phyloP scores from a whole-genome alignment of 2,888 invertebrate genomes.

The Galeopsomyia nigrocyanea region DNA sequence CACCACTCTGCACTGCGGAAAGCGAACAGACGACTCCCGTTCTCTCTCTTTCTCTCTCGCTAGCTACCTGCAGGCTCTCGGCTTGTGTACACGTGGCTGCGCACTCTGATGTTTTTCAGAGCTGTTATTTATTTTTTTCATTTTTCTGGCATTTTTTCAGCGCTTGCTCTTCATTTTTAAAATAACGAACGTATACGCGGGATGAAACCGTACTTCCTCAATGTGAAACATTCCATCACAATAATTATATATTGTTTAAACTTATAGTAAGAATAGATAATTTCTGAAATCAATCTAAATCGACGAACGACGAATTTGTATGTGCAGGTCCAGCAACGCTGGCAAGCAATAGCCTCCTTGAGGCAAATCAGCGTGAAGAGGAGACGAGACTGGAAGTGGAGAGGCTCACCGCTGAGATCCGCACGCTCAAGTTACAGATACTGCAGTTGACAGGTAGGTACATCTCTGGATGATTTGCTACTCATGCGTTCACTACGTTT shows the following conservation, averaged over 20 bases:
- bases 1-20: slow-evolving; percentile 30
- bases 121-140: no score
- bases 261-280: no score
- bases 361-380: slow-evolving; percentile 72
- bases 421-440: slow-evolving; percentile 73
- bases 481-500: no score
- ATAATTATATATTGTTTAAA: no score
- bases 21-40: slow-evolving; percentile 18
- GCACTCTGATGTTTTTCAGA: no score
- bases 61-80: slow-evolving; percentile 27
- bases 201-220: no score
- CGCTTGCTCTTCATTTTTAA: no score
- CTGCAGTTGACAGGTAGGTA: slow-evolving; percentile 72
- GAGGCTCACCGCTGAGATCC: slow-evolving; percentile 75
- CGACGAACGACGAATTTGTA: no score
- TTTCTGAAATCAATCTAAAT: no score
- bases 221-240: no score
- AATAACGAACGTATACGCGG: no score
- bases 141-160: no score
- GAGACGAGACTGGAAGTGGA: slow-evolving; percentile 75
- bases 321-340: slow-evolving; percentile 60
- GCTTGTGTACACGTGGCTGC: slow-evolving; percentile 27
- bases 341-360: slow-evolving; percentile 68
- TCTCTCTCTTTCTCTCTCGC: not conserved
- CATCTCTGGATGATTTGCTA: not conserved